A percentile compares a stretch with the other conserved stretches of the same genome.
These are phyloP conservation scores for Trachelus stipa DNA, from an alignment of 2,888 invertebrate species.

Conservation along the genomic window DNA sequence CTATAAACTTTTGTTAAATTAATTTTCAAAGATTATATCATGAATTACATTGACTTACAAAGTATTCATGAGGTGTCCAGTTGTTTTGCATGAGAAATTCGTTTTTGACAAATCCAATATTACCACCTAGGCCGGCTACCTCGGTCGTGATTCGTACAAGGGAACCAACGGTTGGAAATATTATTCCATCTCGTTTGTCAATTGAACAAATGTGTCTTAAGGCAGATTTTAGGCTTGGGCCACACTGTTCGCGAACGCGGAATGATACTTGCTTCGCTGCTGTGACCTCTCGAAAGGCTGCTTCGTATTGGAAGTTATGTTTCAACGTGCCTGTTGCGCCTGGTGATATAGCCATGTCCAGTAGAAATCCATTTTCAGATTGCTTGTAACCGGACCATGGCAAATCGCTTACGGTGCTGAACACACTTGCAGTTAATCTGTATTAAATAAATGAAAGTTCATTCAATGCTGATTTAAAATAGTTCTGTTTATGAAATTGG, in stretches of 20 bases:
- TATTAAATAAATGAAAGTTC: constrained; percentile 24
- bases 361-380: constrained; percentile 80
- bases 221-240: constrained; percentile 90
- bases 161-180: constrained; percentile 83
- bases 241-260: constrained; percentile 87
- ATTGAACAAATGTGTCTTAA: constrained; percentile 82
- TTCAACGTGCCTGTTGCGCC: constrained; percentile 69
- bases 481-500: constrained; percentile 11
- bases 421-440: constrained; percentile 79
- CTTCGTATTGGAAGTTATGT: constrained; percentile 92
- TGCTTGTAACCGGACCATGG: constrained; percentile 87
- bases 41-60: constrained; percentile 66
- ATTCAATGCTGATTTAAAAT: background rate
- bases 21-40: background rate
- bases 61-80: constrained; percentile 72
- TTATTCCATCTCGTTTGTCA: constrained; percentile 83
- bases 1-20: constrained; percentile 61
- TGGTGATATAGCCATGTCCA: constrained; percentile 81
- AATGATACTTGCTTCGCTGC: constrained; percentile 83
- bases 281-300: constrained; percentile 82
- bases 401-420: constrained; percentile 82
- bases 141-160: constrained; percentile 83
- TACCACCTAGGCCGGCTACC: constrained; percentile 90
- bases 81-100: constrained; percentile 81
- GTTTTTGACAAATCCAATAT: constrained; percentile 89